Evolutionary conservation across 2,797 vertebrate species (phyloP).

Genomic region (Paedocypris micromegethes): DNA sequence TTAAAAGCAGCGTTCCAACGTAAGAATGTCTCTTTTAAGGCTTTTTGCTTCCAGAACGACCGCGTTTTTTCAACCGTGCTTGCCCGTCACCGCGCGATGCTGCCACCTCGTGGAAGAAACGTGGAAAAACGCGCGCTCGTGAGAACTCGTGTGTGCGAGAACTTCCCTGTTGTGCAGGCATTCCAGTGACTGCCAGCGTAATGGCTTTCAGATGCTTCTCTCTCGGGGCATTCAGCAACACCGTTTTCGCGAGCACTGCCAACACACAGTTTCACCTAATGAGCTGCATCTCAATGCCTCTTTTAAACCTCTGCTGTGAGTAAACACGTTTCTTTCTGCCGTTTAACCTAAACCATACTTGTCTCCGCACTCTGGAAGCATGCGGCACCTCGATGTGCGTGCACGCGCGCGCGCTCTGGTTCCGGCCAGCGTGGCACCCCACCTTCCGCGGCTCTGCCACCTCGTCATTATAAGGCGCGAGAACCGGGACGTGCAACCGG

Average conservation of each 20-base stretch:
- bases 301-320: conserved; percentile 41
- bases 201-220: conserved; percentile 48
- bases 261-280: conserved; percentile 39
- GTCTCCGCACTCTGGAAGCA: conserved; percentile 33
- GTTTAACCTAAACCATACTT: conserved; percentile 51
- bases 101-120: conserved; percentile 16
- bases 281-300: conserved; percentile 36
- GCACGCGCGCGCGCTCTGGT: conserved; percentile 2
- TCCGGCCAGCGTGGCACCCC: conserved; percentile 45
- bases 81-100: neutral
- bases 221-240: conserved; percentile 40
- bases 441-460: conserved; percentile 24
- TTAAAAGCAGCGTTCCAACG: conserved; percentile 2
- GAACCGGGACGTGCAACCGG: conserved; percentile 4
- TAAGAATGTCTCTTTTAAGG: conserved; percentile 5
- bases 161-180: conserved; percentile 19
- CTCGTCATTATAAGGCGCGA: conserved; percentile 42
- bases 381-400: conserved; percentile 14
- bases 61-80: neutral
- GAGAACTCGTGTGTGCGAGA: too few species aligned
- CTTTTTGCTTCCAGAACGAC: conserved; percentile 5
- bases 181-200: conserved; percentile 41
- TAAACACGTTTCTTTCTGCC: conserved; percentile 49
- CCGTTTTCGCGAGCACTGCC: conserved; percentile 34
- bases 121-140: too few species aligned